Percentiles rank a stretch among this genome's conserved stretches.
Evolutionary conservation across 2,113 vertebrate species (phyloP).

Genomic region (Tragulus kanchil): DNA sequence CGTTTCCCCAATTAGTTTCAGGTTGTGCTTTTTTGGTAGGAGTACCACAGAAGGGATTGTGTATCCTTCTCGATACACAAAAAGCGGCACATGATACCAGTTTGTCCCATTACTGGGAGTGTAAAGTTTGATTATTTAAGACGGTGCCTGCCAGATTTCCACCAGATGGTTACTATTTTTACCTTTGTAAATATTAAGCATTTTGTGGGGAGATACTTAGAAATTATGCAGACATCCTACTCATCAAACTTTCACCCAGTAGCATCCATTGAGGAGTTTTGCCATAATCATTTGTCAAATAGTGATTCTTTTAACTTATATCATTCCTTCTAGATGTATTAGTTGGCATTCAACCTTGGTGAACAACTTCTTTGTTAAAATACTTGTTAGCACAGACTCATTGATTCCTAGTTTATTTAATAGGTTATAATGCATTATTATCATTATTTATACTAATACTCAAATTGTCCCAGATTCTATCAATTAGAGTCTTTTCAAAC

Average conservation of each 20-base stretch:
- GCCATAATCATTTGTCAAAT: slow-evolving; percentile 27
- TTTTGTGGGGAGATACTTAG: not conserved
- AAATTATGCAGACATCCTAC: not conserved
- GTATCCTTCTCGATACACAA: not conserved
- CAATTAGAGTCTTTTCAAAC: not conserved
- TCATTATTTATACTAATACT: not conserved
- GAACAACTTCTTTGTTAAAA: not conserved
- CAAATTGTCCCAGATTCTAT: not conserved
- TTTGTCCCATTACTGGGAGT: not conserved
- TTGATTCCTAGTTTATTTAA: not conserved
- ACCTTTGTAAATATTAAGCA: slow-evolving; percentile 11
- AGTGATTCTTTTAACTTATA: not conserved
- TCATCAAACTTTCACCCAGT: not conserved
- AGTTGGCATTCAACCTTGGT: not conserved
- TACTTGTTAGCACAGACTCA: not conserved
- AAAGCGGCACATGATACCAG: not conserved
- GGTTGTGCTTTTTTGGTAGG: not conserved
- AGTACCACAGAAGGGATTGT: not conserved
- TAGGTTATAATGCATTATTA: not conserved
- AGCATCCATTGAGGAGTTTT: slow-evolving; percentile 13
- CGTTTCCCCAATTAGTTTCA: not conserved
- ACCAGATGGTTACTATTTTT: slow-evolving; percentile 34
- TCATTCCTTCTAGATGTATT: not conserved
- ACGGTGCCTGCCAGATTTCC: not conserved
- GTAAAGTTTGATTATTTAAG: slow-evolving; percentile 25